These are phyloP conservation scores for Isotomurus palustris DNA, from an alignment of 2,888 invertebrate species.

Conservation along the genomic window DNA sequence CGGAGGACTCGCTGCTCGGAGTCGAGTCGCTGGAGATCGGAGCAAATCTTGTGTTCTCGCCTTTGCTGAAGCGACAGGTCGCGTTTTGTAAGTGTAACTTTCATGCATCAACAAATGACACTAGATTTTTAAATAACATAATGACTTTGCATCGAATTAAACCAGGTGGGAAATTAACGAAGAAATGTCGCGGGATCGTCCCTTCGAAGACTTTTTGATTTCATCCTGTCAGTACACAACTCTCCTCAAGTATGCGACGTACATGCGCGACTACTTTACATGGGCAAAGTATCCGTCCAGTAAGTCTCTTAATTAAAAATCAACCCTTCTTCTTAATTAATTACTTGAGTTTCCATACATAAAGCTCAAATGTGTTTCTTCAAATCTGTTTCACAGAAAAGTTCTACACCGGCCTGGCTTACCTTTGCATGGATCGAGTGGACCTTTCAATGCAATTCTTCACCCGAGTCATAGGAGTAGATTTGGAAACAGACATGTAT, in stretches of 20 bases:
- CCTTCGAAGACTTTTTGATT: conserved; percentile 44
- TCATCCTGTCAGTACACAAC: conserved; percentile 40
- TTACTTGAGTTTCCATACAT: no score
- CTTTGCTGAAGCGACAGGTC: conserved; percentile 42
- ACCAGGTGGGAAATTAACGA: neutral
- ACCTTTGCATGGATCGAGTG: conserved; percentile 36
- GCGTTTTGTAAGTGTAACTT: conserved; percentile 38
- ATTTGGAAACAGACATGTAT: conserved; percentile 34
- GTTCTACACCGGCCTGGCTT: conserved; percentile 36
- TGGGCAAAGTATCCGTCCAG: conserved; percentile 27
- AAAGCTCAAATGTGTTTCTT: no score
- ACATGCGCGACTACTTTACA: conserved; percentile 35
- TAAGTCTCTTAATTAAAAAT: conserved; percentile 17
- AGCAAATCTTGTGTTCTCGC: conserved; percentile 33
- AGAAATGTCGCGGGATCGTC: conserved; percentile 19
- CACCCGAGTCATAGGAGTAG: conserved; percentile 27
- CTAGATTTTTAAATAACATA: no score
- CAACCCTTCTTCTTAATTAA: neutral
- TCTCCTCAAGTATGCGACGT: conserved; percentile 35
- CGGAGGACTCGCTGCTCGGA: conserved; percentile 38
- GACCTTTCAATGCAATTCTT: conserved; percentile 33
- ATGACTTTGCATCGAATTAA: neutral
- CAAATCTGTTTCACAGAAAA: conserved; percentile 26
- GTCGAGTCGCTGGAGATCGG: conserved; percentile 27
- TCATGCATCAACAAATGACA: no score